Evolutionary conservation across 2,797 vertebrate genomes (phyloP), one percentile per base, ranked within the genome.

Genomic region (Lacerta agilis): DNA sequence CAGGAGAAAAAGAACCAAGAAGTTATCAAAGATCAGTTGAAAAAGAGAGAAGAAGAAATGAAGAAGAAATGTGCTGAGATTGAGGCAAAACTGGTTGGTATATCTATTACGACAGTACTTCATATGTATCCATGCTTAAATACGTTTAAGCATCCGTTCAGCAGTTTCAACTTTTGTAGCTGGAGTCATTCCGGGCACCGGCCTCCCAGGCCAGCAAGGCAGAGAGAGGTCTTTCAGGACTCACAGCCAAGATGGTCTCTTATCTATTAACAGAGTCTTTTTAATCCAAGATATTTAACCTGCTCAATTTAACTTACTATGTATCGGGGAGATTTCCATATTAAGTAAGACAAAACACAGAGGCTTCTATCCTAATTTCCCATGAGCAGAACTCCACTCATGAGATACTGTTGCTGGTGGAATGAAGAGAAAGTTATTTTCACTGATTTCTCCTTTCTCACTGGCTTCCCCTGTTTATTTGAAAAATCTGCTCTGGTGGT

Each of bases 31-130:
- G 98, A 98, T 86, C 86, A 97, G 73, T 88, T 97, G 93, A 97
- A 95, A 92, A 97, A 97, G 86, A 97, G 95, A 91, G 98, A 98
- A 94, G 97, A 98, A 69, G 97, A 98, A 85, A 94, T 98, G 89
- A 97, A 97, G 84, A 95, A 96, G 85, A 97, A 98, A 92, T 97
- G 94, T 87, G 95, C 96, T 87, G 97, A 97, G 29, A 94, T 97
- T 79, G 97, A 98, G 92, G 95, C 97, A 87, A 98, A 98, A 93
- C 87, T 99, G 98, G 99, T 99, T 94, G 93, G 95, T 96, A 90
- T 82, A 9, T 64, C 89, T 86, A 82, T 29, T 75, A 49, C 83
- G 58, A 1, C 67, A 79, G 79, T 38, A 8, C 4, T 82, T 87
- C 75, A 90, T 93, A 45, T 61, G 41, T 72, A 36, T 49, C 86